Percentiles rank a stretch among this genome's conserved stretches.
phyloP scores from a whole-genome alignment of 2,888 invertebrate genomes.

The Hydrotaea diabolus region DNA sequence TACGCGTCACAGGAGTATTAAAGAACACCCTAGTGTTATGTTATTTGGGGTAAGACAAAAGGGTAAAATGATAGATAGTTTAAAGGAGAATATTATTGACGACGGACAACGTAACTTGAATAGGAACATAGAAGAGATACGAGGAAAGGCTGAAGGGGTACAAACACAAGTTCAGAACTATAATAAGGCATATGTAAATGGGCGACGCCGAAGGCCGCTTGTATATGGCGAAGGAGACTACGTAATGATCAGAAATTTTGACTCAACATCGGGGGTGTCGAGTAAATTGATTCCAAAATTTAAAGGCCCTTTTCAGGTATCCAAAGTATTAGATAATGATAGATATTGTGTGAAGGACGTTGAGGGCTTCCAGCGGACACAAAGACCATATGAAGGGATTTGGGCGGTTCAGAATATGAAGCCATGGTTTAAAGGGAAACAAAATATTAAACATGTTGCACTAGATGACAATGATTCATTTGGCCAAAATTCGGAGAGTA shows the following conservation, averaged over 20 bases:
- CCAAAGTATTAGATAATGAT: slow-evolving; percentile 22
- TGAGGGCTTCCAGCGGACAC: slow-evolving; percentile 33
- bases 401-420: slow-evolving; percentile 28
- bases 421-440: slow-evolving; percentile 13
- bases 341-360: slow-evolving; percentile 37
- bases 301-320: slow-evolving; percentile 20
- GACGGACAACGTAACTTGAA: not conserved
- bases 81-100: slow-evolving; percentile 48
- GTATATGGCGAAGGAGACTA: slow-evolving; percentile 30
- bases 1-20: slow-evolving; percentile 56
- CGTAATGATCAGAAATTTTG: slow-evolving; percentile 38
- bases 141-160: slow-evolving; percentile 30
- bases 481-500: not conserved
- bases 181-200: slow-evolving; percentile 40
- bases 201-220: slow-evolving; percentile 2
- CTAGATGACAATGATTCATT: not conserved
- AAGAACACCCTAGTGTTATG: slow-evolving; percentile 54
- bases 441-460: not conserved
- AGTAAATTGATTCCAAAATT: slow-evolving; percentile 38
- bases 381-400: slow-evolving; percentile 25
- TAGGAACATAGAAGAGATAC: slow-evolving; percentile 38
- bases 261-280: slow-evolving; percentile 3
- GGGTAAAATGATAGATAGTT: slow-evolving; percentile 48
- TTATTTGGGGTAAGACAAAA: slow-evolving; percentile 56
- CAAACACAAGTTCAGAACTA: slow-evolving; percentile 46